Conservation (phyloP, 2,113 vertebrate genomes). For the Mola mola region DNA sequence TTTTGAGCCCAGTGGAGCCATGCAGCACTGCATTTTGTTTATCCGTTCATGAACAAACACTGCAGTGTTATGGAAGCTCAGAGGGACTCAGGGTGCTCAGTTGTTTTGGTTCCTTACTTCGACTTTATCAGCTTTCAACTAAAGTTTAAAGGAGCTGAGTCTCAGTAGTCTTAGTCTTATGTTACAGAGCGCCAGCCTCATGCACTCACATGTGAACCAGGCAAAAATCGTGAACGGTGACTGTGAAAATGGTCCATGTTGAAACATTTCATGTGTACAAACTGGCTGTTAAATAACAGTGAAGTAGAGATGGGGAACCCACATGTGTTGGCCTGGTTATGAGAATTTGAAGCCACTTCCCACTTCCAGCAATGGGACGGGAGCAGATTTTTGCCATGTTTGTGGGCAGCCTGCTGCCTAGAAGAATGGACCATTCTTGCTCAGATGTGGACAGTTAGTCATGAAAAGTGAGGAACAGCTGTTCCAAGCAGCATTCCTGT, state of each 20-base stretch:
- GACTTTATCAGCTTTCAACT: background rate
- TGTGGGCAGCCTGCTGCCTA: slow-evolving; percentile 57
- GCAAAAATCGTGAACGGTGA: background rate
- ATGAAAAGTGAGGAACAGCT: slow-evolving; percentile 38
- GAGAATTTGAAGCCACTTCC: slow-evolving; percentile 28
- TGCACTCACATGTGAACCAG: background rate
- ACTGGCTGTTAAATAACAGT: slow-evolving; percentile 36
- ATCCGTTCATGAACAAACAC: slow-evolving; percentile 1
- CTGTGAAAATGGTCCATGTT: slow-evolving; percentile 4
- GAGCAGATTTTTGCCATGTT: slow-evolving; percentile 65
- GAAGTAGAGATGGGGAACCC: background rate
- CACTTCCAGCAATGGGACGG: slow-evolving; percentile 15
- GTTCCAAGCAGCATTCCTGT: slow-evolving; percentile 52
- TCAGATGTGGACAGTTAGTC: slow-evolving; percentile 16
- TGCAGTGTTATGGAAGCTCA: background rate
- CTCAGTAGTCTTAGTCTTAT: background rate
- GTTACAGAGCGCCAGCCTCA: too few relatives aligned
- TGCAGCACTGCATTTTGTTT: background rate
- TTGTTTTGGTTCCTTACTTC: slow-evolving; percentile 12
- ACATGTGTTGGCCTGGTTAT: slow-evolving; percentile 20
- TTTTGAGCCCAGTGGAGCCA: background rate
- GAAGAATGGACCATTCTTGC: slow-evolving; percentile 41
- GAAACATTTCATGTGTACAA: background rate
- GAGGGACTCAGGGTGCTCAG: slow-evolving; percentile 3
- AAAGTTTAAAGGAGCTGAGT: background rate